Conservation (phyloP, 2,797 vertebrate species). For the Sebastes melanostomus region DNA sequence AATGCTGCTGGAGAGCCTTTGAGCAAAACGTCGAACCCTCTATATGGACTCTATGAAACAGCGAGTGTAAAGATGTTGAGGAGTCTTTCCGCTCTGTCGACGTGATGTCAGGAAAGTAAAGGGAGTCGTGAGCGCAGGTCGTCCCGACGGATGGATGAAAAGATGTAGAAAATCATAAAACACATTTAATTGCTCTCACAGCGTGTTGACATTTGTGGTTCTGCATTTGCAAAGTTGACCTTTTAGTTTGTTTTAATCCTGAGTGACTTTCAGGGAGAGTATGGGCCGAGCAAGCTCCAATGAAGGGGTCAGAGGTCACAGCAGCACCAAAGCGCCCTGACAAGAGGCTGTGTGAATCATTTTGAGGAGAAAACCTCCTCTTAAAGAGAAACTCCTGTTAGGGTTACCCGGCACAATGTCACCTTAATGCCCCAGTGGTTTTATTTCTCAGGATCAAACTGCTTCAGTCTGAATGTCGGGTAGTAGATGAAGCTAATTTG, state of each 20-base stretch:
- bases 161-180: not conserved
- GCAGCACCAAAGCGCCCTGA: not conserved
- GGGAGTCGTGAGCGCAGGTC: too few relatives aligned
- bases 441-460: not conserved
- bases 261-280: constrained; percentile 5
- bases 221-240: constrained; percentile 2
- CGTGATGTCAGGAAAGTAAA: too few relatives aligned
- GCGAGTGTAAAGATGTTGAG: too few relatives aligned
- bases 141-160: not conserved
- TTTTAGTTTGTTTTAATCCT: constrained; percentile 25
- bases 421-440: not conserved
- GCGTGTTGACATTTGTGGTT: not conserved
- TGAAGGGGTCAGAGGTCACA: constrained; percentile 30
- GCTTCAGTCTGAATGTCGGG: not conserved
- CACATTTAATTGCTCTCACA: not conserved
- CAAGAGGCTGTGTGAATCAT: constrained; percentile 7
- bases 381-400: not conserved
- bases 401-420: not conserved
- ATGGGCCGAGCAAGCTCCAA: not conserved
- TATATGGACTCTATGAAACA: too few relatives aligned
- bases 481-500: not conserved
- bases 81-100: too few relatives aligned
- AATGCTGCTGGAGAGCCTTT: too few relatives aligned
- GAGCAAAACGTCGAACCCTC: too few relatives aligned
- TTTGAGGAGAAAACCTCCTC: not conserved